phyloP scores from a whole-genome alignment of 2,797 vertebrate genomes.

The Sebastes reedi region DNA sequence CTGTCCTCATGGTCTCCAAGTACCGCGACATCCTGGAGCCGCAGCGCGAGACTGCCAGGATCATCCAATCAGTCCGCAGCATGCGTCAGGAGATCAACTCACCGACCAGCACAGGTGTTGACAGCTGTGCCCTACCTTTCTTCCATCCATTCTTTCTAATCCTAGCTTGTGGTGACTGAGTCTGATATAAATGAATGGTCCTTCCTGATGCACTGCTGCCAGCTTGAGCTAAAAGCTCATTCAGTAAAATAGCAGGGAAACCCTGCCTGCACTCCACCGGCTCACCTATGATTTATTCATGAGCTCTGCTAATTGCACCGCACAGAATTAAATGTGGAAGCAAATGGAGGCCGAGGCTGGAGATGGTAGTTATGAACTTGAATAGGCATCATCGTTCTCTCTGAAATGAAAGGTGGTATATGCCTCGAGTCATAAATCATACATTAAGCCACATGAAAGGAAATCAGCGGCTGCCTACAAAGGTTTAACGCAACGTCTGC shows the following conservation, averaged over 20 bases:
- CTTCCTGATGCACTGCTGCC: constrained; percentile 24
- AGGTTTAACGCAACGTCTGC: constrained; percentile 51
- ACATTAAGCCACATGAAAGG: constrained; percentile 66
- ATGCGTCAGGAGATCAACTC: constrained; percentile 95
- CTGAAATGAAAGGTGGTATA: constrained; percentile 61
- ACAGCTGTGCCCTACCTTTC: constrained; percentile 1
- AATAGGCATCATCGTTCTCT: constrained; percentile 50
- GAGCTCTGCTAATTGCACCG: constrained; percentile 69
- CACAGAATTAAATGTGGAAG: constrained; percentile 64
- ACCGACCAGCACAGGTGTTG: constrained; percentile 92
- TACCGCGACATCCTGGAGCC: constrained; percentile 98
- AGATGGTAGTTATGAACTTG: constrained; percentile 59
- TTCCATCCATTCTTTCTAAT: constrained; percentile 8
- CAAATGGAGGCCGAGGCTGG: constrained; percentile 36
- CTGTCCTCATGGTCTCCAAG: constrained; percentile 98
- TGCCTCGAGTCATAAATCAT: constrained; percentile 66
- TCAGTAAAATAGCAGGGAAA: constrained; percentile 48
- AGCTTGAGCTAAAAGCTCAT: constrained; percentile 35
- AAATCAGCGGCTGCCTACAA: constrained; percentile 53
- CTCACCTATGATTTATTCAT: constrained; percentile 74
- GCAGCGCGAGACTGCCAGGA: constrained; percentile 90
- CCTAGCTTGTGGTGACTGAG: constrained; percentile 4
- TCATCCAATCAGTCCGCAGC: constrained; percentile 88
- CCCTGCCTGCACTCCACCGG: constrained; percentile 37
- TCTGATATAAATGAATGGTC: constrained; percentile 22